Base-by-base conservation (phyloP, 53 echinoderm and acorn worm species). In the Patiria pectinifera region DNA sequence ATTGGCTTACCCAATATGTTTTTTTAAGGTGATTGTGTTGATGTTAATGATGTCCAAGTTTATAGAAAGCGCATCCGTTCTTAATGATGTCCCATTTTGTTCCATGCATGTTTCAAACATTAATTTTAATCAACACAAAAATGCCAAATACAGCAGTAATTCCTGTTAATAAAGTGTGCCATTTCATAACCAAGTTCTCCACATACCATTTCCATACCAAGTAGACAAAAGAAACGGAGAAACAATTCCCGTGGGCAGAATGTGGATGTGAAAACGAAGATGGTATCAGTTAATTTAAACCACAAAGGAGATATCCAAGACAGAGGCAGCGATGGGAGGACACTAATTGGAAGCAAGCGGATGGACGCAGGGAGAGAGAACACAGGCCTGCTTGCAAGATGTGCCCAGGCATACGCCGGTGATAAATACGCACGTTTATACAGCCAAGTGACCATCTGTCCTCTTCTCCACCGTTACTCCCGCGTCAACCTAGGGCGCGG, bases 291-390 rank as follows among this genome's bases (percentile, higher is more conserved):
- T 80, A 90, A 81, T 90, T 79, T 78, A 78, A 49, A 63, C 48
- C 90, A 81, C 58, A 63, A 4, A 84, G 21, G 46, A 18, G 77
- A 87, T 78, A 81, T 53, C 86, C 74, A 86, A 86, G 86, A 75
- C 86, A 81, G 90, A 90, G 80, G 90, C 45, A 47, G 77, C 15
- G 81, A 86, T 21, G 69, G 86, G 53, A 53, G 58, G 79, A 81
- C 90, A 78, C 66, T 90, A 90, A 90, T 90, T 90, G 90, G 90
- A 81, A 26, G 90, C 69, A 90, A 90, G 89, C 79, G 89, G 79
- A 85, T 23, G 85, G 60, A 71, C 35, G 35, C 35, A 35, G 53
- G 8, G 53, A 53, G 53, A 53, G 48, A 44, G 47, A 74, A 86
- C 59, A 62, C 81, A 18, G 53, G 59, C 21, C 90, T 90, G 90